A percentile compares a stretch with the other conserved stretches of the same genome.
Conservation (phyloP, 2,888 invertebrate species). For the Sinelater perroti region DNA sequence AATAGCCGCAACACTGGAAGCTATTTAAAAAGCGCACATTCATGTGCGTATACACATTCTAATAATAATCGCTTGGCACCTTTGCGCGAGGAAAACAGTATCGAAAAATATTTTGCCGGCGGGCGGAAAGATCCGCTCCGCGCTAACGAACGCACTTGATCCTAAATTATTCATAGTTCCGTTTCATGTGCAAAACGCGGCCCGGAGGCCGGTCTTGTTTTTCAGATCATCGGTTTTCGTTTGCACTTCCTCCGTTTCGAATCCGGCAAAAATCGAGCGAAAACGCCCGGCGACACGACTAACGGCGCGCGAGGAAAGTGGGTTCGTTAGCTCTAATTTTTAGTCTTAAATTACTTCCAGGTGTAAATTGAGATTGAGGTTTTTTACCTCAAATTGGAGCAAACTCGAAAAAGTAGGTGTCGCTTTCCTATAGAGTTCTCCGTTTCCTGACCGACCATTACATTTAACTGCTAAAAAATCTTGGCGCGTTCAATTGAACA, state of each 20-base stretch:
- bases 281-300: background rate
- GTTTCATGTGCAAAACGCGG: background rate
- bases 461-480: too few species aligned
- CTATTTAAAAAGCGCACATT: conserved; percentile 39
- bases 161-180: conserved; percentile 1
- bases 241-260: conserved; percentile 1
- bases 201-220: background rate
- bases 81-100: conserved; percentile 9
- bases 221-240: background rate
- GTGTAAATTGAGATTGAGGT: too few species aligned
- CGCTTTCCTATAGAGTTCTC: too few species aligned
- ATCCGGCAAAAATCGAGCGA: conserved; percentile 1
- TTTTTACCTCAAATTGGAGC: too few species aligned
- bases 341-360: too few species aligned
- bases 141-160: conserved; percentile 9
- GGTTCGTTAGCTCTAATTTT: conserved; percentile 2
- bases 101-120: conserved; percentile 11
- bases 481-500: too few species aligned
- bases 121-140: background rate
- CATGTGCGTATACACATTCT: conserved; percentile 33
- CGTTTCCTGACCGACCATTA: too few species aligned
- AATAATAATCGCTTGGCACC: conserved; percentile 32
- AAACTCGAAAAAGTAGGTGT: too few species aligned
- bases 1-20: conserved; percentile 40
- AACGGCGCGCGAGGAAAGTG: background rate